These are phyloP conservation scores for Acanthopleura granulata DNA, from an alignment of 2,888 invertebrate species.

Conservation along the genomic window DNA sequence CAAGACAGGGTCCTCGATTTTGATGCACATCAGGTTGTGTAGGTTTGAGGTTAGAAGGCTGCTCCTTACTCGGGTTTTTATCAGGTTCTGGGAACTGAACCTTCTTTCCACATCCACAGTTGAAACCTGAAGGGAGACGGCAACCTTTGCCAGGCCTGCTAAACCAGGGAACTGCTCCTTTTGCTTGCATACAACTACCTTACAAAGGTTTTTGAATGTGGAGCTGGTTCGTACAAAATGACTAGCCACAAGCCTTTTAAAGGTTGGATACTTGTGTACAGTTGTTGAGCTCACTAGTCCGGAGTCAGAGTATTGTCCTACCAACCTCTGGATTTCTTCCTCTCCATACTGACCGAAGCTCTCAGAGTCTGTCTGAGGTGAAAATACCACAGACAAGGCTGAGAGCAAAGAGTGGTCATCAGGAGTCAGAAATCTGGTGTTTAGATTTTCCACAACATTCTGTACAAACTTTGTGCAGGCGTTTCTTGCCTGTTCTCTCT, in stretches of 20 bases:
- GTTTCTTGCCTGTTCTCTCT: no score
- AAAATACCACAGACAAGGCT: background rate
- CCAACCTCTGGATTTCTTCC: no score
- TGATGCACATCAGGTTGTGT: no score
- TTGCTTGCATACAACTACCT: no score
- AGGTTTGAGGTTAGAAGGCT: background rate
- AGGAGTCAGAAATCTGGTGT: background rate
- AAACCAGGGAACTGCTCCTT: background rate
- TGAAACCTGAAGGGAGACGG: background rate
- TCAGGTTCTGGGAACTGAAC: background rate
- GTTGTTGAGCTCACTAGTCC: background rate
- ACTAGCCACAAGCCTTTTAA: background rate
- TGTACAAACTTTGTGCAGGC: background rate
- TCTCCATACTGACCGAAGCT: background rate
- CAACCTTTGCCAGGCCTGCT: background rate
- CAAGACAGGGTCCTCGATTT: no score
- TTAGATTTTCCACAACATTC: background rate
- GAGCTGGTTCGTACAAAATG: background rate
- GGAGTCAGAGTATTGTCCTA: no score
- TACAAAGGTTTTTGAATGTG: background rate
- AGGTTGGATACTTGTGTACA: background rate
- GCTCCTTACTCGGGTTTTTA: background rate
- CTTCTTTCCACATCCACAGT: background rate
- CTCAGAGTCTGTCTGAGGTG: background rate
- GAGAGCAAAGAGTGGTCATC: background rate